Evolutionary conservation across 2,113 vertebrate species (phyloP).

Genomic region (Neotoma lepida): DNA sequence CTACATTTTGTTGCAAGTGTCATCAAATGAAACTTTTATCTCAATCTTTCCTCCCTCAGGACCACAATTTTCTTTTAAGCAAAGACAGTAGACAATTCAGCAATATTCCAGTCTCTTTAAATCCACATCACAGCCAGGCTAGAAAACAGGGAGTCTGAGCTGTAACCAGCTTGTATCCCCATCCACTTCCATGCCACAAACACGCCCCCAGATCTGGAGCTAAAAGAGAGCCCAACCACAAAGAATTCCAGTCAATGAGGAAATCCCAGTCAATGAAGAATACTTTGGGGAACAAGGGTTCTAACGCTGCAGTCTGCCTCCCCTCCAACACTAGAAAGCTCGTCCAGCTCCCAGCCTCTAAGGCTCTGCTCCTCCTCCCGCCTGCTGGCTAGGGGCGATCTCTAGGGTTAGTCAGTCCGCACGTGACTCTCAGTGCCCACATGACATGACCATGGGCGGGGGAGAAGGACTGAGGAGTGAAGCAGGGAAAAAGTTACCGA

Average conservation of each 20-base stretch:
- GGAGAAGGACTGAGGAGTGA: slow-evolving; percentile 50
- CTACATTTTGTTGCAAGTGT: neutral
- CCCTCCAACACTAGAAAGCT: neutral
- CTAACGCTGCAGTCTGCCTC: neutral
- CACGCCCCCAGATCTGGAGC: neutral
- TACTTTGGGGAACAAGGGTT: neutral
- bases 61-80: neutral
- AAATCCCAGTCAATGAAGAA: neutral
- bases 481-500: slow-evolving; percentile 74
- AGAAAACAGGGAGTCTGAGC: neutral
- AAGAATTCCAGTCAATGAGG: neutral
- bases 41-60: neutral
- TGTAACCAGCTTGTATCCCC: neutral
- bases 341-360: neutral
- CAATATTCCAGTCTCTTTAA: neutral
- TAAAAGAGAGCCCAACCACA: neutral
- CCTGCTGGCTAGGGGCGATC: slow-evolving; percentile 55
- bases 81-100: neutral
- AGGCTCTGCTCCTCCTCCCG: neutral
- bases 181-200: neutral
- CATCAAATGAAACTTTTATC: slow-evolving; percentile 43
- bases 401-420: slow-evolving; percentile 70
- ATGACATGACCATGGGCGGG: slow-evolving; percentile 68
- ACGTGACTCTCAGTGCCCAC: slow-evolving; percentile 78
- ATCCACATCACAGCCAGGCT: neutral